These are phyloP conservation scores for Drosophila albomicans DNA, from an alignment of 1,140 invertebrate species.

Conservation along the genomic window DNA sequence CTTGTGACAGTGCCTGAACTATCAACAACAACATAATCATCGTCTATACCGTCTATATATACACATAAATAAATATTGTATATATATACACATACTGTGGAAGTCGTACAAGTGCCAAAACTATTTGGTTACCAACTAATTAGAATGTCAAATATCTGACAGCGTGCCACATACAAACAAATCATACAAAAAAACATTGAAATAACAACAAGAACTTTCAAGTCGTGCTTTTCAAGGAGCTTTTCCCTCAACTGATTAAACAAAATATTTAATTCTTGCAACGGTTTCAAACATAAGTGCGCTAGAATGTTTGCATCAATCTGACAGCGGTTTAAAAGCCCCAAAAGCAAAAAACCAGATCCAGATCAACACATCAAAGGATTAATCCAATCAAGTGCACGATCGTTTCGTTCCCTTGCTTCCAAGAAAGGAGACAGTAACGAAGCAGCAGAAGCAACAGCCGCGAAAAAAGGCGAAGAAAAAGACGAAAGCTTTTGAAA, in stretches of 20 bases:
- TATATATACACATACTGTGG: constrained; percentile 6
- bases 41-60: constrained; percentile 1
- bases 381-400: neutral
- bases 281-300: constrained; percentile 20
- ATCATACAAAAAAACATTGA: constrained; percentile 5
- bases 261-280: constrained; percentile 11
- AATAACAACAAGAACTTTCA: constrained; percentile 1
- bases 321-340: constrained; percentile 69
- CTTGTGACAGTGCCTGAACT: constrained; percentile 63
- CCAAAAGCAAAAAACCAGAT: constrained; percentile 27
- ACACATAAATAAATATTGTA: constrained; percentile 4
- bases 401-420: neutral
- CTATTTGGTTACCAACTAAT: constrained; percentile 46
- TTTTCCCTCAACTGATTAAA: constrained; percentile 39
- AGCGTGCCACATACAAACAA: constrained; percentile 47
- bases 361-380: neutral
- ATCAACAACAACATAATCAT: neutral
- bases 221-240: constrained; percentile 8
- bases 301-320: constrained; percentile 64
- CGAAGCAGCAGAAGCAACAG: neutral
- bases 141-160: constrained; percentile 76
- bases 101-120: constrained; percentile 59
- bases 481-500: constrained; percentile 11
- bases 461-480: neutral
- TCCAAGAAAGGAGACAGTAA: neutral